phyloP scores from a whole-genome alignment of 2,888 invertebrate genomes.

The Pachymerium ferrugineum region DNA sequence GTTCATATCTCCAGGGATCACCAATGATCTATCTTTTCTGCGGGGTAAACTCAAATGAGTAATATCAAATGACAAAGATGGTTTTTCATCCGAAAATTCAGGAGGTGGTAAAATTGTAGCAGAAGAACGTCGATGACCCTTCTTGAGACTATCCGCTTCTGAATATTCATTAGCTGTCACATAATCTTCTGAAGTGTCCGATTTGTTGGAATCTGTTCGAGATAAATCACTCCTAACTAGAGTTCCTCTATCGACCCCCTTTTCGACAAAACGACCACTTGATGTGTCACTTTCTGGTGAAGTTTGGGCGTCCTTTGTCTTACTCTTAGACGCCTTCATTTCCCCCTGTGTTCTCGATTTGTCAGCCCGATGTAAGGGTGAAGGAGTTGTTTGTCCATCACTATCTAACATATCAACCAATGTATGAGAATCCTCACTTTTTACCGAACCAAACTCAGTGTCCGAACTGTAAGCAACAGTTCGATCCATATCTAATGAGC shows the following conservation, averaged over 20 bases:
- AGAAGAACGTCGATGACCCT: neutral
- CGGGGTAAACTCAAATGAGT: conserved; percentile 29
- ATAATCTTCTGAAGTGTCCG: conserved; percentile 76
- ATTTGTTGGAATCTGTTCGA: conserved; percentile 61
- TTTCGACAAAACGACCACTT: conserved; percentile 41
- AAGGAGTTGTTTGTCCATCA: neutral
- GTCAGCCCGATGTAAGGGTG: neutral
- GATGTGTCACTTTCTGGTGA: conserved; percentile 43
- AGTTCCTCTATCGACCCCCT: neutral
- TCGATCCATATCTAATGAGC: conserved; percentile 34
- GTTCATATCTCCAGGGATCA: neutral
- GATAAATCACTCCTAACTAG: conserved; percentile 49
- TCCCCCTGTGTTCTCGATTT: neutral
- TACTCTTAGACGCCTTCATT: neutral
- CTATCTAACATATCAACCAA: conserved; percentile 23
- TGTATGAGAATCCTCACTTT: conserved; percentile 36
- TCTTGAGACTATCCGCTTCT: conserved; percentile 41
- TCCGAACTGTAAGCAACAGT: conserved; percentile 37
- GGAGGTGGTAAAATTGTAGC: neutral
- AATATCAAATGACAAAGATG: neutral
- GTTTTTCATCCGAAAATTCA: neutral
- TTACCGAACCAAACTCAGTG: conserved; percentile 36
- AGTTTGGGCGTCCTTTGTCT: conserved; percentile 35
- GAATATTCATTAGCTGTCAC: conserved; percentile 71
- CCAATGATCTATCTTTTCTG: neutral